Conservation (phyloP, 1,140 invertebrate genomes). For the Drosophila mojavensis region DNA sequence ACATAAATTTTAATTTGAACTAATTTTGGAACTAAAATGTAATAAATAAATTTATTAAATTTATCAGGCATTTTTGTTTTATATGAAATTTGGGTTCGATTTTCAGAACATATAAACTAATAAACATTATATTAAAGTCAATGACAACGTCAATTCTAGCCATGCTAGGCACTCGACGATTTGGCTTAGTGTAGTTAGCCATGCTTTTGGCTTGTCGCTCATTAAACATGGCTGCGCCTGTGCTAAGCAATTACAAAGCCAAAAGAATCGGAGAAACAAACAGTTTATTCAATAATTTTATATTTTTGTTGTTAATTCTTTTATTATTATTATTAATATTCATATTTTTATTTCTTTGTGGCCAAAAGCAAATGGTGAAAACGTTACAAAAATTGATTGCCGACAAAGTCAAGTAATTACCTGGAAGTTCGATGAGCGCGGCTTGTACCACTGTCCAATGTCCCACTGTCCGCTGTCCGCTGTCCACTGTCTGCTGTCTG, state of each 20-base stretch:
- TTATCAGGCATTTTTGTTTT: no score
- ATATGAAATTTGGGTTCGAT: no score
- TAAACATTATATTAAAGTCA: no score
- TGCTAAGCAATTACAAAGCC: conserved; percentile 51
- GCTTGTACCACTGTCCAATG: not conserved
- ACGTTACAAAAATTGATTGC: conserved; percentile 41
- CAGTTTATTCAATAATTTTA: conserved; percentile 1
- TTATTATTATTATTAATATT: not conserved
- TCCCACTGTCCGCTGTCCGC: not conserved
- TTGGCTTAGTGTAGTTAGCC: conserved; percentile 23
- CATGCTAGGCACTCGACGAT: not conserved
- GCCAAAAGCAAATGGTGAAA: conserved; percentile 15
- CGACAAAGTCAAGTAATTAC: conserved; percentile 26
- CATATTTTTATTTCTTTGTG: conserved; percentile 7
- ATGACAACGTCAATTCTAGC: no score
- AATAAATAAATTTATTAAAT: no score
- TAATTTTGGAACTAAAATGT: no score
- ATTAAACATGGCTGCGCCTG: conserved; percentile 57
- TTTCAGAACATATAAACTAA: no score
- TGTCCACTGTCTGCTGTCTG: not conserved
- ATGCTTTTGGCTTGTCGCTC: conserved; percentile 21
- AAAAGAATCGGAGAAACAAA: conserved; percentile 23
- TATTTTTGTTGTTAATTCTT: not conserved
- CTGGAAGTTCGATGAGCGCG: conserved; percentile 10
- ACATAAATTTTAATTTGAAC: no score